These are phyloP conservation scores for Dermochelys coriacea DNA, from an alignment of 2,797 vertebrate species.

Conservation along the genomic window DNA sequence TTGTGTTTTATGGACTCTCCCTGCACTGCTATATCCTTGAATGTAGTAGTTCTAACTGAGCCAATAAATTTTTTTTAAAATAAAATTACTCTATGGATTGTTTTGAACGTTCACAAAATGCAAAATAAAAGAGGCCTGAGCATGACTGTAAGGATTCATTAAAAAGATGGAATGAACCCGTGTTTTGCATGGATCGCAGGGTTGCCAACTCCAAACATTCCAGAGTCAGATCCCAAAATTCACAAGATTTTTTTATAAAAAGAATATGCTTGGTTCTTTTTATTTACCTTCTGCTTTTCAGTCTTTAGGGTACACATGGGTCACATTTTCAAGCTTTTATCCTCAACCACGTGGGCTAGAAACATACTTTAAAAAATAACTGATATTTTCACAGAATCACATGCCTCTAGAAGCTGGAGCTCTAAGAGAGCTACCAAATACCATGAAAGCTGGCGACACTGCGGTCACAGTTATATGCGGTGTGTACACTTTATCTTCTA, in stretches of 20 bases:
- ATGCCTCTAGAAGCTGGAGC: background rate
- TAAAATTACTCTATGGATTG: background rate
- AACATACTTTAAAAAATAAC: accelerated
- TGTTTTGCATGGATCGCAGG: background rate
- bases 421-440: background rate
- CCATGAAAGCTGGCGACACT: accelerated
- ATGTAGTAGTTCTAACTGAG: slow-evolving; percentile 5
- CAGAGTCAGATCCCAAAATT: background rate
- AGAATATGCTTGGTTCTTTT: background rate
- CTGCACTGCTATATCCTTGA: slow-evolving; percentile 21
- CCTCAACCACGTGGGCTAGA: background rate
- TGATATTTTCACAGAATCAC: accelerated
- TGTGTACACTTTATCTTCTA: accelerated
- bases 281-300: background rate
- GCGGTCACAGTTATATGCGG: background rate
- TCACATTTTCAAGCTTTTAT: background rate
- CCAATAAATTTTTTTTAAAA: background rate
- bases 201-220: background rate
- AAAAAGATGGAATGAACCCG: background rate
- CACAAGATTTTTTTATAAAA: background rate
- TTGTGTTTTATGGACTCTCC: background rate
- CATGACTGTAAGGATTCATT: background rate
- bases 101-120: background rate
- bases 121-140: background rate
- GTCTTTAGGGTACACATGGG: accelerated